phyloP scores from a whole-genome alignment of 2,797 vertebrate genomes.

The Hydrophis major region DNA sequence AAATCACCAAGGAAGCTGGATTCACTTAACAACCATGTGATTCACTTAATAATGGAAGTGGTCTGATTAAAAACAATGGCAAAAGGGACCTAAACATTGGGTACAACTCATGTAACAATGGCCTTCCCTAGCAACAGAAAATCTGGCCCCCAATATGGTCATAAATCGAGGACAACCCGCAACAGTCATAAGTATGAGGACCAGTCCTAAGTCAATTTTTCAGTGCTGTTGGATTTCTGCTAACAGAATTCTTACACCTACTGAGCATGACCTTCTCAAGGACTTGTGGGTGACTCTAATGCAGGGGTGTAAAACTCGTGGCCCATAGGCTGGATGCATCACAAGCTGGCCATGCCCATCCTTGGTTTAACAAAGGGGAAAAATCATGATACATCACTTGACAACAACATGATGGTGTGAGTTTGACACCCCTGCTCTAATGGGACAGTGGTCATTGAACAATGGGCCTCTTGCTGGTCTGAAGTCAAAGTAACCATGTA shows the following conservation, averaged over 20 bases:
- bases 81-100: background rate
- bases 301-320: too few species aligned
- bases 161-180: background rate
- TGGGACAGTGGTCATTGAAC: background rate
- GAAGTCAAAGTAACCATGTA: background rate
- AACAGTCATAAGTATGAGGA: too few species aligned
- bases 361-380: too few species aligned
- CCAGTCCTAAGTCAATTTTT: too few species aligned
- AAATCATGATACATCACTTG: too few species aligned
- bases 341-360: too few species aligned
- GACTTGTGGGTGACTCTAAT: too few species aligned
- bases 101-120: background rate
- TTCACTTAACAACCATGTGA: background rate
- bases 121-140: background rate
- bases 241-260: background rate
- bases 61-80: background rate
- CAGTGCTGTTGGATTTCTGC: background rate
- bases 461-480: background rate
- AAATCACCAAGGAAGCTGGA: background rate
- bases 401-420: too few species aligned
- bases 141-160: background rate
- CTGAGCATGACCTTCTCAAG: rapidly evolving
- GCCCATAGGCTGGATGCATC: rapidly evolving
- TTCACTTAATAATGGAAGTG: background rate
- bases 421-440: too few species aligned